A percentile compares a stretch with the other conserved stretches of the same genome.
Conservation (phyloP, 2,888 invertebrate species). For the Ctena decussata region DNA sequence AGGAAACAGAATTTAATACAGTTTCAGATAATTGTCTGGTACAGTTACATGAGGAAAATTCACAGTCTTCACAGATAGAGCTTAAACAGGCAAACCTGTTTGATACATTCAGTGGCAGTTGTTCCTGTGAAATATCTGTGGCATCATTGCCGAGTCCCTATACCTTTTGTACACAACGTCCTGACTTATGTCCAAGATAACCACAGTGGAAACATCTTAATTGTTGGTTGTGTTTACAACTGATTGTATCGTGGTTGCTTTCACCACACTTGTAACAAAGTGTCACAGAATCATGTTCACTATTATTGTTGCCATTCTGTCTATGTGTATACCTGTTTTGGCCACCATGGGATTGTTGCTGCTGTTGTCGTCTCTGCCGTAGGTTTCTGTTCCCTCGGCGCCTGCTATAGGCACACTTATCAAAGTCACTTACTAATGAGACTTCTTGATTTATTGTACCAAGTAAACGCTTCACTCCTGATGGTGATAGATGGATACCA, state of each 20-base stretch:
- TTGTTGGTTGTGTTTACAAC: neutral
- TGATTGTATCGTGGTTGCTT: neutral
- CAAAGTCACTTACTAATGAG: neutral
- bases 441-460: neutral
- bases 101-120: neutral
- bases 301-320: neutral
- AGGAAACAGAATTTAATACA: no score
- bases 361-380: neutral
- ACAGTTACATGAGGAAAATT: neutral
- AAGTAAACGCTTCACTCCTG: neutral
- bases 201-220: neutral
- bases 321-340: neutral
- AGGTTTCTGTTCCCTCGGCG: neutral
- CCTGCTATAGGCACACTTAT: neutral
- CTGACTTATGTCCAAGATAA: neutral
- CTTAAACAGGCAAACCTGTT: neutral
- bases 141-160: slow-evolving; percentile 7
- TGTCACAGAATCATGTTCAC: neutral
- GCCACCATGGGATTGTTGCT: neutral
- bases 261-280: neutral
- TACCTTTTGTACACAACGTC: neutral
- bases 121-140: neutral
- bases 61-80: neutral
- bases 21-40: neutral
- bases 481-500: neutral